Percentiles rank a stretch among this genome's conserved stretches.
Evolutionary conservation across 2,113 vertebrate species (phyloP).

Genomic region (cattle (Bos taurus)): ARS-UCD2.0 NC_037345.1:61548001-61548500

Average conservation of each 20-base stretch:
- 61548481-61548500: background rate
- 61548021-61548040: background rate
- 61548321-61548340: background rate
- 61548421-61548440: accelerated
- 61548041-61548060: background rate
- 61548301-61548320: no score
- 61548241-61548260: background rate
- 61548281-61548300: accelerated
- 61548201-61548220: background rate
- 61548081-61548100: background rate
- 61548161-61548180: background rate
- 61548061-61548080: background rate
- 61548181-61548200: background rate
- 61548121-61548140: background rate
- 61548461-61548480: accelerated
- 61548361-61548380: background rate
- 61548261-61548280: background rate
- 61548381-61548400: background rate
- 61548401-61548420: background rate
- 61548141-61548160: background rate
- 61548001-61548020: background rate
- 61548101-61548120: background rate
- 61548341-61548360: background rate
- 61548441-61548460: accelerated
- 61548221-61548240: background rate